Percentiles rank a stretch among this genome's conserved stretches.
These are phyloP conservation scores for Lepisosteus oculatus DNA, from an alignment of 2,113 vertebrate species.

Conservation along the genomic window DNA sequence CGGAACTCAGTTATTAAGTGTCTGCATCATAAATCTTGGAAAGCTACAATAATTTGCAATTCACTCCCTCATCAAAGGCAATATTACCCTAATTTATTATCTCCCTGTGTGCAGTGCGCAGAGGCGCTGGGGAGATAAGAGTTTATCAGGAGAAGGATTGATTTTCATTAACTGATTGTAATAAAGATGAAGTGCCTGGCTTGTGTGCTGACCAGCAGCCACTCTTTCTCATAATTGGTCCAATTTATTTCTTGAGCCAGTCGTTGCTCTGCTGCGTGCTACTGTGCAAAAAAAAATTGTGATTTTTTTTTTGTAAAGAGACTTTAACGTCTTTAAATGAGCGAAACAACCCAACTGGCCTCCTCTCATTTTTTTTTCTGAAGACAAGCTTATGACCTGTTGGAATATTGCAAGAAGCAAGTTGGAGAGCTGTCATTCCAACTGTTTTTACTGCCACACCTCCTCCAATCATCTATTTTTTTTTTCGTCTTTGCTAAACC, in stretches of 20 bases:
- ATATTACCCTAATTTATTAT: constrained; percentile 82
- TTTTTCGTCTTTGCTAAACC: too few species aligned
- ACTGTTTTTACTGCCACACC: too few species aligned
- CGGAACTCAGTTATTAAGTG: constrained; percentile 64
- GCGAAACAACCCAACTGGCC: too few species aligned
- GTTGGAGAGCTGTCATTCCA: too few species aligned
- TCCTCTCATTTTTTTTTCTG: too few species aligned
- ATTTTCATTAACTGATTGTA: constrained; percentile 83
- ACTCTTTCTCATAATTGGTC: constrained; percentile 79
- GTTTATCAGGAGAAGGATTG: constrained; percentile 80
- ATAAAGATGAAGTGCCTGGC: constrained; percentile 78
- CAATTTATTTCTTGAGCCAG: constrained; percentile 73
- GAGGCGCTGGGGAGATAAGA: constrained; percentile 74
- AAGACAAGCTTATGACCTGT: too few species aligned
- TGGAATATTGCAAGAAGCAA: too few species aligned
- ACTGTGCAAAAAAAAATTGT: constrained; percentile 34
- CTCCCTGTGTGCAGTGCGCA: constrained; percentile 58
- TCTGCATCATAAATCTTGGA: constrained; percentile 76
- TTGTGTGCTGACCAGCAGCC: constrained; percentile 70
- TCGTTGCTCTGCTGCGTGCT: constrained; percentile 32
- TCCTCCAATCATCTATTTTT: too few species aligned
- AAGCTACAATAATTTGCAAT: constrained; percentile 81
- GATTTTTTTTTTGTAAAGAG: too few species aligned
- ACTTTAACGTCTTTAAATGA: too few species aligned
- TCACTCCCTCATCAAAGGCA: constrained; percentile 79